These are phyloP conservation scores for Papilio aristodemus DNA, from an alignment of 1,140 invertebrate species.

Conservation along the genomic window DNA sequence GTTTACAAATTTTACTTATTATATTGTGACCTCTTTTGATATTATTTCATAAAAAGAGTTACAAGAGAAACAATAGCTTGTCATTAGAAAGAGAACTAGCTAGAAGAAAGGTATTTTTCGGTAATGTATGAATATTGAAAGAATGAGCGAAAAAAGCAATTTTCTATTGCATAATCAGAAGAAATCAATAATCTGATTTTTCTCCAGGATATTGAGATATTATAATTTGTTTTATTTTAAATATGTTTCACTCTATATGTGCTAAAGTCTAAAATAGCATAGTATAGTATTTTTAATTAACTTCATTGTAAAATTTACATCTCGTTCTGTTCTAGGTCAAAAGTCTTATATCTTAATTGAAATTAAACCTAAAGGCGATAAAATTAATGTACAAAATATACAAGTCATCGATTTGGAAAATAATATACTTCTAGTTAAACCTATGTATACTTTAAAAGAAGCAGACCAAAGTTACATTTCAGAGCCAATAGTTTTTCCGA, in stretches of 20 bases:
- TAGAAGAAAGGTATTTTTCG: too few relatives aligned
- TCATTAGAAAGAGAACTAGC: too few relatives aligned
- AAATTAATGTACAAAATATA: constrained; percentile 28
- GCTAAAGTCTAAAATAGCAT: neutral
- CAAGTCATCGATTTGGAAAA: constrained; percentile 38
- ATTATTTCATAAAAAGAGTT: too few relatives aligned
- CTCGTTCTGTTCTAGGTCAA: constrained; percentile 36
- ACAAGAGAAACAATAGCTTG: too few relatives aligned
- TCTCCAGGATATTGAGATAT: too few relatives aligned
- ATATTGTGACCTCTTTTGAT: too few relatives aligned
- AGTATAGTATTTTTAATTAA: neutral
- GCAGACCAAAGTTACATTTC: constrained; percentile 38
- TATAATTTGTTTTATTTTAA: too few relatives aligned
- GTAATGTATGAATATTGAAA: too few relatives aligned
- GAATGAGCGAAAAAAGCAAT: too few relatives aligned
- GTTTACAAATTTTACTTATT: neutral
- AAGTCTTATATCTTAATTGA: constrained; percentile 38
- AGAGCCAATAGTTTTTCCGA: constrained; percentile 34
- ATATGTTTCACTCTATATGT: too few relatives aligned
- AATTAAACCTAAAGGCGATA: constrained; percentile 29
- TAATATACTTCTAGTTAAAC: constrained; percentile 32
- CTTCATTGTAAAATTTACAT: neutral
- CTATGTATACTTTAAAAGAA: constrained; percentile 35
- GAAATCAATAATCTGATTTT: too few relatives aligned
- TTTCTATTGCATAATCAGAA: too few relatives aligned